These are phyloP conservation scores for Sesamia inferens DNA, from an alignment of 2,888 invertebrate species.

Conservation along the genomic window DNA sequence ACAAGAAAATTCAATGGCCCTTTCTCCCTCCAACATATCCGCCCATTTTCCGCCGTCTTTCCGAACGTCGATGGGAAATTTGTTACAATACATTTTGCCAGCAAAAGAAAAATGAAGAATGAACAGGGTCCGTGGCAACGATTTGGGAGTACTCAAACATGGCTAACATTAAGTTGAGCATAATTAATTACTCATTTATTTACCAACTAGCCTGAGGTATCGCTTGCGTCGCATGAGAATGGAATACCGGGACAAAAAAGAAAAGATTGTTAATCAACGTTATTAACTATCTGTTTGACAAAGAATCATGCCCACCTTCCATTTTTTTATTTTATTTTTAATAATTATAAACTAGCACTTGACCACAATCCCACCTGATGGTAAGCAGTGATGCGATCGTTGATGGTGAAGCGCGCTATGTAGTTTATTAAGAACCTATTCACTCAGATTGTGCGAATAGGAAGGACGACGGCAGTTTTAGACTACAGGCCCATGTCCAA, in stretches of 20 bases:
- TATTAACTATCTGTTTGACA: background rate
- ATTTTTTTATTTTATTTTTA: no score
- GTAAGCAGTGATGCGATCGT: no score
- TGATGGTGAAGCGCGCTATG: no score
- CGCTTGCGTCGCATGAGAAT: background rate
- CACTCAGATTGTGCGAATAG: no score
- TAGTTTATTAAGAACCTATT: no score
- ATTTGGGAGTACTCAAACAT: background rate
- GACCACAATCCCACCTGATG: no score
- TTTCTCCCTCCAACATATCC: constrained; percentile 50
- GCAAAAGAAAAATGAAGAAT: constrained; percentile 28
- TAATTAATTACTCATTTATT: background rate
- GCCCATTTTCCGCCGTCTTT: constrained; percentile 38
- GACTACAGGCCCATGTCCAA: no score
- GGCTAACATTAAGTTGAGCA: background rate
- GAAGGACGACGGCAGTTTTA: no score
- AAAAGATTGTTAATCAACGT: background rate
- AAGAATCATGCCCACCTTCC: no score
- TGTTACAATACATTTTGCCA: constrained; percentile 47
- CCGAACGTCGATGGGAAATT: constrained; percentile 38
- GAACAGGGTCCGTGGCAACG: background rate
- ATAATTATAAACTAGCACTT: no score
- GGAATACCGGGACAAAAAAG: background rate
- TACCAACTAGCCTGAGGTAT: background rate
- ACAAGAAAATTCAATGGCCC: constrained; percentile 57